Conservation (phyloP, 2,113 vertebrate species). For the Naja naja region DNA sequence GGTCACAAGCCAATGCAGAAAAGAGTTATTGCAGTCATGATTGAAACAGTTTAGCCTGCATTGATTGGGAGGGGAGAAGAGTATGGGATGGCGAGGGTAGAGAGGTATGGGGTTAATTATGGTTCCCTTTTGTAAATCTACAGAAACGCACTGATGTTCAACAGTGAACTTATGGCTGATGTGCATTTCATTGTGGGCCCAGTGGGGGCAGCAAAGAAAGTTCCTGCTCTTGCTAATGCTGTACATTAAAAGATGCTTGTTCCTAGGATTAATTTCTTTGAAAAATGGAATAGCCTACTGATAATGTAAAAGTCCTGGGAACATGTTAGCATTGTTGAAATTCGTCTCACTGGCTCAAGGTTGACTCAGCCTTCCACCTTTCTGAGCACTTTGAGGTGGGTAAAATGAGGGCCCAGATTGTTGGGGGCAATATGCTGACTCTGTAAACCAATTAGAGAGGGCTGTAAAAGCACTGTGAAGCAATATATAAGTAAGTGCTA, state of each 20-base stretch:
- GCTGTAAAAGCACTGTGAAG: too few species aligned
- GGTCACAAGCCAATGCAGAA: background rate
- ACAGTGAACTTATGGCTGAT: slow-evolving; percentile 98
- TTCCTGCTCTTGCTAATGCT: slow-evolving; percentile 90
- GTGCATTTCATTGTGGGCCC: slow-evolving; percentile 94
- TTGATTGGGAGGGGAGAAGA: background rate
- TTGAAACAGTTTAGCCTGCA: background rate
- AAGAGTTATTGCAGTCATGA: background rate
- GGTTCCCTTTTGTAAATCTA: slow-evolving; percentile 39
- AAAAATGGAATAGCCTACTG: too few species aligned
- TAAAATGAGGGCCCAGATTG: too few species aligned
- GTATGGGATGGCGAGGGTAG: background rate
- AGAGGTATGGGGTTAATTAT: background rate
- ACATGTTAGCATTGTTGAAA: too few species aligned
- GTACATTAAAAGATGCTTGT: background rate
- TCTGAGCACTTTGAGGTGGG: too few species aligned
- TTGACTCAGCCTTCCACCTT: too few species aligned
- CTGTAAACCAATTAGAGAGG: too few species aligned
- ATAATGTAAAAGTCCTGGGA: too few species aligned
- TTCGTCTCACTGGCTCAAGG: too few species aligned
- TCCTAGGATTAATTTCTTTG: too few species aligned
- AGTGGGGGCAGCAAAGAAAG: slow-evolving; percentile 77
- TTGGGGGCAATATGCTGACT: too few species aligned
- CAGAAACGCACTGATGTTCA: slow-evolving; percentile 98
- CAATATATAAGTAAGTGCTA: too few species aligned